Conservation (phyloP, 1,140 invertebrate species). For the Lysiphlebus fabarum region DNA sequence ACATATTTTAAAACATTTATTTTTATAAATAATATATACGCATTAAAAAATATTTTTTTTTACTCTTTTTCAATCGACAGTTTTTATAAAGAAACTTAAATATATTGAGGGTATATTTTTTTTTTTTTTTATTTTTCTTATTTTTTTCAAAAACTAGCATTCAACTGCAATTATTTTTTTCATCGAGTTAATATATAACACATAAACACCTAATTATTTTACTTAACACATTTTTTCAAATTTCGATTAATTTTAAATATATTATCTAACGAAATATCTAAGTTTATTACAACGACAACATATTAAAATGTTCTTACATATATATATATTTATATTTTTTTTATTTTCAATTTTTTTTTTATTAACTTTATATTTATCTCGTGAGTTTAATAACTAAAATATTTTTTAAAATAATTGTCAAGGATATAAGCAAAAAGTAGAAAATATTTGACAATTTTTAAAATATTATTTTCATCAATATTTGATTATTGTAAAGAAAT, state of each 20-base stretch:
- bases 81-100: slow-evolving; percentile 2
- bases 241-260: slow-evolving; percentile 12
- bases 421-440: neutral
- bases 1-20: slow-evolving; percentile 6
- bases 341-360: slow-evolving; percentile 10
- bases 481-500: too few relatives aligned
- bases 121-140: neutral
- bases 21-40: neutral
- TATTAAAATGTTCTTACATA: slow-evolving; percentile 18
- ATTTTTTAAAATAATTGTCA: neutral
- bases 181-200: slow-evolving; percentile 7
- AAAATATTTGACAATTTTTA: neutral
- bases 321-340: slow-evolving; percentile 8
- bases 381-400: slow-evolving; percentile 2
- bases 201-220: slow-evolving; percentile 22
- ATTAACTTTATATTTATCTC: slow-evolving; percentile 1
- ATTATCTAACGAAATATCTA: slow-evolving; percentile 22
- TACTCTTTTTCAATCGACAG: neutral
- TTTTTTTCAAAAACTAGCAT: slow-evolving; percentile 18
- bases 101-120: neutral
- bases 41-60: too few relatives aligned
- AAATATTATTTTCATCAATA: too few relatives aligned
- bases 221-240: slow-evolving; percentile 17
- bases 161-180: slow-evolving; percentile 9
- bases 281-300: slow-evolving; percentile 21